A percentile compares a stretch with the other conserved stretches of the same genome.
These are phyloP conservation scores for Folsomia candida DNA, from an alignment of 2,888 invertebrate genomes.

Conservation along the genomic window DNA sequence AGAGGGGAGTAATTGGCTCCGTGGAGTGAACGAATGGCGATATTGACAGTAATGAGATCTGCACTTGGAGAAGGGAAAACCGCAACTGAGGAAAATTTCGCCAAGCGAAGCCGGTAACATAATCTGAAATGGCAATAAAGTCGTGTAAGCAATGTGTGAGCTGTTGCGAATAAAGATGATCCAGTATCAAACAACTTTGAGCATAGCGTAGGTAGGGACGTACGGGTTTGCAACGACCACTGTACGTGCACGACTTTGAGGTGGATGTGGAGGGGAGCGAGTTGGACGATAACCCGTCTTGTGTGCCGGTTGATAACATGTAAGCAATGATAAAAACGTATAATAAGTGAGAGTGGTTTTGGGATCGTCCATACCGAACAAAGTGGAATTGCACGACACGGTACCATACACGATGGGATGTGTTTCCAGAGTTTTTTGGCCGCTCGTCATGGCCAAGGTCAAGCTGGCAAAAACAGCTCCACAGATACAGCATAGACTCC, in stretches of 20 bases:
- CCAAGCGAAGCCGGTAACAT: slow-evolving; percentile 22
- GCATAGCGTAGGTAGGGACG: not conserved
- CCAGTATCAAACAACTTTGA: not conserved
- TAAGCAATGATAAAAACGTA: not conserved
- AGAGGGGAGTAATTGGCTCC: not conserved
- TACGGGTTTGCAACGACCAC: not conserved
- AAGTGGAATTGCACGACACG: not conserved
- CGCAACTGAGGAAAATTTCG: slow-evolving; percentile 9
- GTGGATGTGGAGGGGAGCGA: not conserved
- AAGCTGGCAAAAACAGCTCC: slow-evolving; percentile 9
- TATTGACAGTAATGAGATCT: slow-evolving; percentile 11
- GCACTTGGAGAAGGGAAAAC: not conserved
- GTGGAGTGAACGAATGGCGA: not conserved
- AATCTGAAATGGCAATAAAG: not conserved
- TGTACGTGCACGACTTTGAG: not conserved
- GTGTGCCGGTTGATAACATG: not conserved
- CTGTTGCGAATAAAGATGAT: not conserved
- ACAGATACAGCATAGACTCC: not conserved
- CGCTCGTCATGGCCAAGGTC: slow-evolving; percentile 19
- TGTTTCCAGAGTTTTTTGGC: slow-evolving; percentile 11
- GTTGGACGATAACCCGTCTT: not conserved
- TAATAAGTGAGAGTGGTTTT: not conserved
- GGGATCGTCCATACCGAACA: too few relatives aligned
- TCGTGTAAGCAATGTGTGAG: not conserved
- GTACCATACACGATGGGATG: not conserved